Evolutionary conservation across 2,797 vertebrate species (phyloP), one percentile per base, ranked within the genome.

Genomic region (Antennarius maculatus): DNA sequence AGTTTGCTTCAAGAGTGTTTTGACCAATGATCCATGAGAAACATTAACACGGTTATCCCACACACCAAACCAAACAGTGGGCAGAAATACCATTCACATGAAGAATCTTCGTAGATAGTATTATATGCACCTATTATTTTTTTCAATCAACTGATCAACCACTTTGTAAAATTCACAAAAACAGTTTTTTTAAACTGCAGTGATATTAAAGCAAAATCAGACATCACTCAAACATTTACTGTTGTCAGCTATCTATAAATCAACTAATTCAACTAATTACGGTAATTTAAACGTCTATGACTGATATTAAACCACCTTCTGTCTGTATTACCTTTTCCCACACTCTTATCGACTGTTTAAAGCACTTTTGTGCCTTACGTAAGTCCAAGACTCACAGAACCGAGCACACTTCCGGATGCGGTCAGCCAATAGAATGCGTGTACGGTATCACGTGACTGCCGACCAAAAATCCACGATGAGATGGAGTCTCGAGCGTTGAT

Each of bases 21-120:
- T 64, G 55, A 77, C 53, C 60, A 66, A 79, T 76, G 17, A 60
- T 57, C 31, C 42, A 37, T 57, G 67, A 61, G 55, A 77, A 53
- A n/a, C 14, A n/a, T 18, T 42, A 6, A 17, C 55, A 54, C 31
- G 45, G 65, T 63, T 66, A 47, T 51, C 54, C 39, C 11, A 18
- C 39, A 51, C 18, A 61, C 7, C 42, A 39, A 60, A 61, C 29
- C 23, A 72, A 70, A 67, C 0, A 54, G 16, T 11, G 23, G 29
- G 3, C 1, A n/a, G 23, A 39, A 43, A 59, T 58, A 10, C 1
- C 13, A 34, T 39, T 1, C 12, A 14, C 2, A 42, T 42, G 18
- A 2, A n/a, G 14, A 11, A 7, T 54, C n/a, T 3, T 61, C 23
- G 17, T 0, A 9, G 9, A 59, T 34, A 34, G 8, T 8, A 34